These are phyloP conservation scores for Poeciliopsis presidionis DNA, from an alignment of 2,797 vertebrate species.

Conservation along the genomic window DNA sequence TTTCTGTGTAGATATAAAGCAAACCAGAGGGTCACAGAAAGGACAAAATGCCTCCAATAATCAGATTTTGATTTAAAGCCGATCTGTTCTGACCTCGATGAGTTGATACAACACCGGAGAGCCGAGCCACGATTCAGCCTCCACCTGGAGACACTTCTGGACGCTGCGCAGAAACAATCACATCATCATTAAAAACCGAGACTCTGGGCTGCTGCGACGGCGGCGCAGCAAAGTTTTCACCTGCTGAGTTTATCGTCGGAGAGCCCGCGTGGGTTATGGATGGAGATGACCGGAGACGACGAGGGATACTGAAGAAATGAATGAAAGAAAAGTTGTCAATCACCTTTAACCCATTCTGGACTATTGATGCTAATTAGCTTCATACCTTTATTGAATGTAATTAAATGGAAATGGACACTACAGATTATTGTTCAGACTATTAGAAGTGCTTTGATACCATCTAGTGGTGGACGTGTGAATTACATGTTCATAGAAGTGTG, in stretches of 20 bases:
- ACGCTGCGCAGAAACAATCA: constrained; percentile 63
- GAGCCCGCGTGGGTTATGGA: constrained; percentile 90
- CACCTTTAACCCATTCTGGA: neutral
- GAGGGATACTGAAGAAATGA: constrained; percentile 84
- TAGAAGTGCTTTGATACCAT: neutral
- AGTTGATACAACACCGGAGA: constrained; percentile 92
- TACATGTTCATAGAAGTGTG: neutral
- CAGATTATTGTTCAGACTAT: neutral
- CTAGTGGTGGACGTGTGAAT: neutral
- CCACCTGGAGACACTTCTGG: constrained; percentile 74
- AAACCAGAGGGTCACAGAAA: neutral
- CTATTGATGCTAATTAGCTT: neutral
- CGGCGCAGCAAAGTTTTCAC: constrained; percentile 64
- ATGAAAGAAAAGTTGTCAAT: neutral
- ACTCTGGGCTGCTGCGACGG: neutral
- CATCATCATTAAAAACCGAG: neutral
- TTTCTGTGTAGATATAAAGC: constrained; percentile 67
- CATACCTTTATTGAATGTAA: neutral
- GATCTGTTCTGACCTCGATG: constrained; percentile 85
- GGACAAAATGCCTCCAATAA: neutral
- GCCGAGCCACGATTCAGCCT: constrained; percentile 86
- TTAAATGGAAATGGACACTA: neutral
- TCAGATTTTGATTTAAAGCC: rapidly evolving
- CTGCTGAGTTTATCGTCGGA: constrained; percentile 93
- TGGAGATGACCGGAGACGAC: constrained; percentile 85